phyloP scores from a whole-genome alignment of 2,888 invertebrate species.

The Ganaspis brasiliensis region DNA sequence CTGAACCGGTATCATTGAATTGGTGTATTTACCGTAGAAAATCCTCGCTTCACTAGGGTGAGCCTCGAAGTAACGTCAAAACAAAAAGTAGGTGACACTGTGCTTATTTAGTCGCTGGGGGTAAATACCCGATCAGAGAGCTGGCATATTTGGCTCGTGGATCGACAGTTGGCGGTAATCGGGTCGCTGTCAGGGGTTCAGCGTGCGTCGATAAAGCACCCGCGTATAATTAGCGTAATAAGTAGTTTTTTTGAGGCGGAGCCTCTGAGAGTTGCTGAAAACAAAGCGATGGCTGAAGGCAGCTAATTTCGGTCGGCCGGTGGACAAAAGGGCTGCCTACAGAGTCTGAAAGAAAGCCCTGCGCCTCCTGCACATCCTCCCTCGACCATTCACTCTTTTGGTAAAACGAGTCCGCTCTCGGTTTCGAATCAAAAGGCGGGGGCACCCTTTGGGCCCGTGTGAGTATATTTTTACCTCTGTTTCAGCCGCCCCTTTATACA shows the following conservation, averaged over 20 bases:
- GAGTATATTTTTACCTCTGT: slow-evolving; percentile 61
- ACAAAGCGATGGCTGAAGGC: slow-evolving; percentile 74
- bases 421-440: slow-evolving; percentile 73
- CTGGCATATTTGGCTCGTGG: slow-evolving; percentile 52
- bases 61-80: slow-evolving; percentile 39
- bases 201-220: slow-evolving; percentile 52
- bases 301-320: slow-evolving; percentile 76
- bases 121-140: slow-evolving; percentile 67
- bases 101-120: slow-evolving; percentile 61
- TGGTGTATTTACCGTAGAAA: slow-evolving; percentile 11
- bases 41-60: background rate
- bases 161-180: slow-evolving; percentile 77
- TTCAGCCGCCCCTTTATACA: slow-evolving; percentile 60
- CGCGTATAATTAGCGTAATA: slow-evolving; percentile 80
- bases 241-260: slow-evolving; percentile 77
- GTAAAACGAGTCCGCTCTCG: slow-evolving; percentile 65
- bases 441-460: slow-evolving; percentile 73
- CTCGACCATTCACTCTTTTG: slow-evolving; percentile 74
- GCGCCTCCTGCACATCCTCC: slow-evolving; percentile 74
- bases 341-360: slow-evolving; percentile 66
- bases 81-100: slow-evolving; percentile 59
- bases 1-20: slow-evolving; percentile 14
- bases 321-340: slow-evolving; percentile 72
- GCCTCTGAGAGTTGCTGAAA: slow-evolving; percentile 71
- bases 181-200: slow-evolving; percentile 64